Percentiles rank a stretch among this genome's conserved stretches.
Evolutionary conservation across 1,140 invertebrate species (phyloP).

Genomic region (Polypedilum vanderplanki): DNA sequence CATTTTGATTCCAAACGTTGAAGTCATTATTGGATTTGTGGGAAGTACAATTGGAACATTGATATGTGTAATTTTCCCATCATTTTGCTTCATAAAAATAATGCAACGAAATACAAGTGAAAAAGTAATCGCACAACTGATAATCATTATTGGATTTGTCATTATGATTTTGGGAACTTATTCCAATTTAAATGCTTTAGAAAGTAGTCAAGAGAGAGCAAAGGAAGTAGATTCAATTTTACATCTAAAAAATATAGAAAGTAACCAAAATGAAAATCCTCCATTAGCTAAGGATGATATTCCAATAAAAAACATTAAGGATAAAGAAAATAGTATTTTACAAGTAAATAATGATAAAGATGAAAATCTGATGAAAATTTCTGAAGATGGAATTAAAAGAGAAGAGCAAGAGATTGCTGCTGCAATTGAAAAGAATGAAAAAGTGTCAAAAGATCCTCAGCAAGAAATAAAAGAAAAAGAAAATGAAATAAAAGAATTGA

Average conservation of each 20-base stretch:
- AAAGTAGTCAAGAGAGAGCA: constrained; percentile 41
- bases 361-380: constrained; percentile 40
- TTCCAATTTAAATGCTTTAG: constrained; percentile 71
- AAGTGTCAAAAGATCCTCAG: constrained; percentile 40
- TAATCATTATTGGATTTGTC: constrained; percentile 54
- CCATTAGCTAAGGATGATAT: constrained; percentile 30
- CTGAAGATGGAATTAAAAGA: constrained; percentile 46
- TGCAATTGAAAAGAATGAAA: constrained; percentile 37
- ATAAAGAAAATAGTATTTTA: constrained; percentile 30
- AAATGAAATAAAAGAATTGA: constrained; percentile 47
- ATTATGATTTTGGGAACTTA: constrained; percentile 82
- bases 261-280: background rate
- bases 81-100: constrained; percentile 64
- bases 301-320: constrained; percentile 31
- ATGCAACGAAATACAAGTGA: constrained; percentile 68
- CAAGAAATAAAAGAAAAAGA: constrained; percentile 44
- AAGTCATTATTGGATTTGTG: constrained; percentile 83
- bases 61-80: constrained; percentile 87
- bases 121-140: constrained; percentile 60
- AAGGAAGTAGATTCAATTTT: constrained; percentile 33
- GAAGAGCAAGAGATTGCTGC: constrained; percentile 49
- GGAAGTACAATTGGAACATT: constrained; percentile 93
- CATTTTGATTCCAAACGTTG: constrained; percentile 78
- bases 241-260: constrained; percentile 20
- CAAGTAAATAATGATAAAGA: constrained; percentile 37